Percentiles rank a stretch among this genome's conserved stretches.
phyloP scores from a whole-genome alignment of 2,888 invertebrate genomes.

The Crocallis elinguaria region DNA sequence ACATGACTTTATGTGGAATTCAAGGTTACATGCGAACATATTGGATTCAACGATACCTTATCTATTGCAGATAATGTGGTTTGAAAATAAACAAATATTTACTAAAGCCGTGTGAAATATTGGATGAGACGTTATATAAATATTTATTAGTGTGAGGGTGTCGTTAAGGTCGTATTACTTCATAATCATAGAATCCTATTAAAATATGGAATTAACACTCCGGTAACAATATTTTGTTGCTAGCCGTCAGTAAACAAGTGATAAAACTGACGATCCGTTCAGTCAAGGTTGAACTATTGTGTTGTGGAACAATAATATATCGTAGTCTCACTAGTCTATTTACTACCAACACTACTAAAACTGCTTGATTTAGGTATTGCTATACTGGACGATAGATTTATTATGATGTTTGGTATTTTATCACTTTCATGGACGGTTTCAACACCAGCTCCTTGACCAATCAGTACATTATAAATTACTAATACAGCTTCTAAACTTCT shows the following conservation, averaged over 20 bases:
- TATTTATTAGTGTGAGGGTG: constrained; percentile 43
- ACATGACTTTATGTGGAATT: constrained; percentile 45
- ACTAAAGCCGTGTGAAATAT: constrained; percentile 42
- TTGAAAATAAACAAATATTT: constrained; percentile 41
- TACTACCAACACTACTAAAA: constrained; percentile 20
- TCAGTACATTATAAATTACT: constrained; percentile 45
- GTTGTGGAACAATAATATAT: constrained; percentile 40
- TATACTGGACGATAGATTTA: neutral
- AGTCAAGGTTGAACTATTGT: constrained; percentile 57
- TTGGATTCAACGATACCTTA: constrained; percentile 50
- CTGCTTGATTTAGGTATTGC: constrained; percentile 13
- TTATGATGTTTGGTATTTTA: neutral
- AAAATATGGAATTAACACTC: constrained; percentile 37
- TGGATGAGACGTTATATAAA: constrained; percentile 33
- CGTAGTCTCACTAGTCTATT: constrained; percentile 29
- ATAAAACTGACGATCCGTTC: constrained; percentile 47
- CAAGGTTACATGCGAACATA: constrained; percentile 63
- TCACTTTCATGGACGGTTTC: constrained; percentile 36
- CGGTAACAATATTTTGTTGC: constrained; percentile 40
- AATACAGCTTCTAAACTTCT: constrained; percentile 26
- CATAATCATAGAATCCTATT: constrained; percentile 25
- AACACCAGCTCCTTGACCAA: constrained; percentile 52
- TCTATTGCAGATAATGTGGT: constrained; percentile 47
- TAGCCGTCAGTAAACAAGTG: constrained; percentile 45
- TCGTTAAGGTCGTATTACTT: constrained; percentile 34